Percentiles rank a stretch among this genome's conserved stretches.
Conservation (phyloP, 2,113 vertebrate genomes). For the Indri indri region DNA sequence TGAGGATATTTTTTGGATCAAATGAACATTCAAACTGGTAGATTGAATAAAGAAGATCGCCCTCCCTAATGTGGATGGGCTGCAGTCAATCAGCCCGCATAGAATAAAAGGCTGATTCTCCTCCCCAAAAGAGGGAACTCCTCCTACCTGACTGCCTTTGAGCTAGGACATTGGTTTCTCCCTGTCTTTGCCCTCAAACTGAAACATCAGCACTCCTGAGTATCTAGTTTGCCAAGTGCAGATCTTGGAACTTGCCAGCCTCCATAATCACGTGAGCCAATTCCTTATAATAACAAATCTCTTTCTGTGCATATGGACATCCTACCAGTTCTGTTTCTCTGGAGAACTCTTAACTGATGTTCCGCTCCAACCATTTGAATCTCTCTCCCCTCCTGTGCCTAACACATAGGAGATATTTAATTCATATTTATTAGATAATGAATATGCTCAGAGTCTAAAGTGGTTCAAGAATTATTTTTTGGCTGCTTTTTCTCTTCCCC, state of each 20-base stretch:
- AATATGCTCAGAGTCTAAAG: not conserved
- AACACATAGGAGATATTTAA: not conserved
- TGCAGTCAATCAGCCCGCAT: not conserved
- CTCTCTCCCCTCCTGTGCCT: not conserved
- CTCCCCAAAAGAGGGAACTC: not conserved
- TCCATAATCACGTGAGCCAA: not conserved
- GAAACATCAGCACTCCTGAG: not conserved
- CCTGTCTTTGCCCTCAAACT: not conserved
- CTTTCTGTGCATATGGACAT: not conserved
- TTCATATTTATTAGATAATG: not conserved
- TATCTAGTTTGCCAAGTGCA: not conserved
- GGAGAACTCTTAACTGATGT: not conserved
- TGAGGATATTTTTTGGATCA: not conserved
- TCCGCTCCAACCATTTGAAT: not conserved
- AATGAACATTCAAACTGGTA: not conserved
- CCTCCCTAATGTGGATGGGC: not conserved
- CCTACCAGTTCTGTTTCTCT: not conserved
- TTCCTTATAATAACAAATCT: not conserved
- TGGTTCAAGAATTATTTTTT: not conserved
- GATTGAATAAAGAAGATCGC: not conserved
- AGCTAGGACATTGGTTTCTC: not conserved
- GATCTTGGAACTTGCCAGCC: not conserved
- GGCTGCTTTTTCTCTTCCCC: not conserved
- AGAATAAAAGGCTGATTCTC: not conserved
- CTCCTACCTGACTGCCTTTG: not conserved